A percentile compares a stretch with the other conserved stretches of the same genome.
Conservation (phyloP, 2,888 invertebrate species). For the Ichneumoninae sp. region DNA sequence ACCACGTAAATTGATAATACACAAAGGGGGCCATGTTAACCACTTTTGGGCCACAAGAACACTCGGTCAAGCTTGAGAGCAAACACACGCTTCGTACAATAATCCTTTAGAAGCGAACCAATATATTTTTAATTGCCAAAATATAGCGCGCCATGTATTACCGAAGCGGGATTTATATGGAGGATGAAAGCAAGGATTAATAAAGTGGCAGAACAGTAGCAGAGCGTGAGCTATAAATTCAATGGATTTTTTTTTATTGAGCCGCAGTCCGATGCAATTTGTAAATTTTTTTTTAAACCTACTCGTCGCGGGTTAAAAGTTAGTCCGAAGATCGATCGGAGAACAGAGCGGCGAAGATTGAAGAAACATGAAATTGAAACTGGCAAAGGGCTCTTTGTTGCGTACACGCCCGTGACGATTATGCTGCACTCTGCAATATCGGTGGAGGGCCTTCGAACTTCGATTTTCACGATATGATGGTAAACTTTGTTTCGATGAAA, state of each 20-base stretch:
- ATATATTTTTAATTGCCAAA: neutral
- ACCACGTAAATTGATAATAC: too few species aligned
- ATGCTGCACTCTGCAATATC: neutral
- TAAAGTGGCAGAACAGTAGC: neutral
- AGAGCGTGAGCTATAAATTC: neutral
- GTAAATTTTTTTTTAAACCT: neutral
- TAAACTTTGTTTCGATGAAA: neutral
- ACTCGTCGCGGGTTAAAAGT: neutral
- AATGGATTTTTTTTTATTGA: neutral
- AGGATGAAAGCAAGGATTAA: neutral
- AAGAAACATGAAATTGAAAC: neutral
- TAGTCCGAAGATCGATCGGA: neutral
- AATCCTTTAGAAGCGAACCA: neutral
- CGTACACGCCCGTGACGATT: neutral
- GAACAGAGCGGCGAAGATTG: neutral
- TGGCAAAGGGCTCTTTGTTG: neutral
- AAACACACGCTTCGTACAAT: neutral
- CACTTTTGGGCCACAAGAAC: too few species aligned
- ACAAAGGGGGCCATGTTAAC: too few species aligned
- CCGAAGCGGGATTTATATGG: neutral
- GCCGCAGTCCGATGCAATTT: neutral
- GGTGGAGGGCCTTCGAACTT: neutral
- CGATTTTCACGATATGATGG: neutral
- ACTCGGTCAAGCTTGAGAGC: too few species aligned
- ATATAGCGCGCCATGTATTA: neutral